These are phyloP conservation scores for Oreocharis arfaki DNA, from an alignment of 2,113 vertebrate species.

Conservation along the genomic window DNA sequence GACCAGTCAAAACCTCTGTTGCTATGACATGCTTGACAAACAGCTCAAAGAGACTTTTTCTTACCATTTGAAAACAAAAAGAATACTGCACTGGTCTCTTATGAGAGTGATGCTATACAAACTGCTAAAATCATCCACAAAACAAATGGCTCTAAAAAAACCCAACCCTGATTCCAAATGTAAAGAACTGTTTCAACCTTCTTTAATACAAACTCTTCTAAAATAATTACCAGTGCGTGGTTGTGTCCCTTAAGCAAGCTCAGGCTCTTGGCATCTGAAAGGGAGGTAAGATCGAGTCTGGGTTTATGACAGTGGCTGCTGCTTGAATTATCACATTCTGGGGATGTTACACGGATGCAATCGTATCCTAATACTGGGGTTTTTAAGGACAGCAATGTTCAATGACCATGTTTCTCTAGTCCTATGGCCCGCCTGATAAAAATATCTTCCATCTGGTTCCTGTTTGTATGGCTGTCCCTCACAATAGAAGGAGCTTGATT, in stretches of 20 bases:
- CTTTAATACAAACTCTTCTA: neutral
- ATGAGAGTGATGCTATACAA: neutral
- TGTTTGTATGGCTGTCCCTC: neutral
- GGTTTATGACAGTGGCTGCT: neutral
- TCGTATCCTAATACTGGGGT: neutral
- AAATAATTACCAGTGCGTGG: neutral
- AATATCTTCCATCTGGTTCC: slow-evolving; percentile 34
- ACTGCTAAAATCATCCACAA: neutral
- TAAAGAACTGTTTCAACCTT: neutral
- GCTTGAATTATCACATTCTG: neutral
- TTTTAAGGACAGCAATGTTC: neutral
- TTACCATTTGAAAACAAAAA: neutral
- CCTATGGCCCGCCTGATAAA: neutral
- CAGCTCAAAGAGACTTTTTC: neutral
- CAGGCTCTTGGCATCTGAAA: neutral
- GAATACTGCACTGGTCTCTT: neutral
- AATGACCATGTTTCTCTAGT: neutral
- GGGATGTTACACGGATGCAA: neutral
- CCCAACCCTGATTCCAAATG: neutral
- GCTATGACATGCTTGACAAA: neutral
- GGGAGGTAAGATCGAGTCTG: neutral
- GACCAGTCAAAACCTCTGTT: neutral
- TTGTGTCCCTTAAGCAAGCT: neutral
- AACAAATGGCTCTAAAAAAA: neutral
- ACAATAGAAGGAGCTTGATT: slow-evolving; percentile 1